These are phyloP conservation scores for Telmatochromis sp. DNA, from an alignment of 2,113 vertebrate species.

Conservation along the genomic window DNA sequence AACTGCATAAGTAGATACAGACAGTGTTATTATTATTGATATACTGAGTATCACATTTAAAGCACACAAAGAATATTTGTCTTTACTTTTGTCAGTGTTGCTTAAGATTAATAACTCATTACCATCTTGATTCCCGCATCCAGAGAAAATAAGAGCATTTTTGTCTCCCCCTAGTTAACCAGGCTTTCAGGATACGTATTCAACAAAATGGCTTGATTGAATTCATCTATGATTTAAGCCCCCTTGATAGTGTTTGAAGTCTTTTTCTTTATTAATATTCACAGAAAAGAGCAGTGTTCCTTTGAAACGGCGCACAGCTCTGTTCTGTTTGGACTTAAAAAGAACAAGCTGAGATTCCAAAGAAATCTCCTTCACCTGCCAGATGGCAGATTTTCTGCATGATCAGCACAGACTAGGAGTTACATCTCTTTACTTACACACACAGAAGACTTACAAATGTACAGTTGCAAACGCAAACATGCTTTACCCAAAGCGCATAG, in stretches of 20 bases:
- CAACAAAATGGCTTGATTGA: slow-evolving; percentile 59
- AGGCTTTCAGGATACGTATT: slow-evolving; percentile 48
- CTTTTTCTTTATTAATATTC: slow-evolving; percentile 59
- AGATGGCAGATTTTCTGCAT: neutral
- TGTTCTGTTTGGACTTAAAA: slow-evolving; percentile 35
- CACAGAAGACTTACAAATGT: neutral
- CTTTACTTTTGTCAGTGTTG: neutral
- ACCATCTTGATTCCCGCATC: slow-evolving; percentile 43
- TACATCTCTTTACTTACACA: neutral
- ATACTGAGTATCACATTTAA: neutral
- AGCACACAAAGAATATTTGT: neutral
- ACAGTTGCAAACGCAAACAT: neutral
- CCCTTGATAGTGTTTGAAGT: slow-evolving; percentile 47
- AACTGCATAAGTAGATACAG: neutral
- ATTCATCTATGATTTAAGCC: slow-evolving; percentile 64
- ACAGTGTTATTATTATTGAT: neutral
- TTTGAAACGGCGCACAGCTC: slow-evolving; percentile 1
- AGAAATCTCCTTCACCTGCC: slow-evolving; percentile 5
- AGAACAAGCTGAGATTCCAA: slow-evolving; percentile 10
- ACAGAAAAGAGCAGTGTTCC: slow-evolving; percentile 18
- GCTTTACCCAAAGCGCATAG: neutral
- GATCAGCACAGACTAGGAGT: neutral
- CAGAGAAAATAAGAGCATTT: slow-evolving; percentile 49
- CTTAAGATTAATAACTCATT: slow-evolving; percentile 54
- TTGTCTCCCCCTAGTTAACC: slow-evolving; percentile 34